phyloP scores from a whole-genome alignment of 2,113 vertebrate genomes.

The Apus apus region DNA sequence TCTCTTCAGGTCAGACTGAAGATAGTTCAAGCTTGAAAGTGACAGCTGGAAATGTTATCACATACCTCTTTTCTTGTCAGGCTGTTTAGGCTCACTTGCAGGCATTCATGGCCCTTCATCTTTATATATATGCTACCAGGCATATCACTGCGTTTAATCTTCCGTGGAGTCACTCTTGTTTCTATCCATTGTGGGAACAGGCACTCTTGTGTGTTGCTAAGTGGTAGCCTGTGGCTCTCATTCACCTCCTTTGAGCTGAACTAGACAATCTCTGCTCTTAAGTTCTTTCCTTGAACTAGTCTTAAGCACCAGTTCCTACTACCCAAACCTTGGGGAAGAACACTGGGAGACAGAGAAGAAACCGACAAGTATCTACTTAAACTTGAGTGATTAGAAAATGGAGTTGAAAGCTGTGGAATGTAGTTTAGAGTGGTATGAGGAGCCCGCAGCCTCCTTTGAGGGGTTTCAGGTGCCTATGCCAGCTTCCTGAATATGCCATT shows the following conservation, averaged over 20 bases:
- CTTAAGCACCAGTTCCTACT: not conserved
- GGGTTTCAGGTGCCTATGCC: not conserved
- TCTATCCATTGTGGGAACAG: not conserved
- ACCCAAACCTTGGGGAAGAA: not conserved
- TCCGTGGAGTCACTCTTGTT: not conserved
- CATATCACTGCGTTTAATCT: not conserved
- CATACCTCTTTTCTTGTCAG: not conserved
- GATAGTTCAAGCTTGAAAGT: not conserved
- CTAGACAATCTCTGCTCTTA: not conserved
- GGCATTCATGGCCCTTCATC: not conserved
- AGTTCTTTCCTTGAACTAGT: not conserved
- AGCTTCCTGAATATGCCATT: not conserved
- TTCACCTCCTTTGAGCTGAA: not conserved
- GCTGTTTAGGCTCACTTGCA: not conserved
- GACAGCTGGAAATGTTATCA: not conserved
- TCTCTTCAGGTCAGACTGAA: not conserved
- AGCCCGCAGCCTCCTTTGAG: not conserved
- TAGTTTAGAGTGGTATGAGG: not conserved
- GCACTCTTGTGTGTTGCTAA: not conserved
- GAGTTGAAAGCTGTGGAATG: not conserved
- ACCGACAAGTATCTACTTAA: not conserved
- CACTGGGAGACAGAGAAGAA: not conserved
- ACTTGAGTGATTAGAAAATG: not conserved
- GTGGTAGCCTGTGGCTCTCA: not conserved
- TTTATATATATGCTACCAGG: not conserved